phyloP scores from a whole-genome alignment of 2,113 vertebrate species.

The Oncorhynchus nerka region DNA sequence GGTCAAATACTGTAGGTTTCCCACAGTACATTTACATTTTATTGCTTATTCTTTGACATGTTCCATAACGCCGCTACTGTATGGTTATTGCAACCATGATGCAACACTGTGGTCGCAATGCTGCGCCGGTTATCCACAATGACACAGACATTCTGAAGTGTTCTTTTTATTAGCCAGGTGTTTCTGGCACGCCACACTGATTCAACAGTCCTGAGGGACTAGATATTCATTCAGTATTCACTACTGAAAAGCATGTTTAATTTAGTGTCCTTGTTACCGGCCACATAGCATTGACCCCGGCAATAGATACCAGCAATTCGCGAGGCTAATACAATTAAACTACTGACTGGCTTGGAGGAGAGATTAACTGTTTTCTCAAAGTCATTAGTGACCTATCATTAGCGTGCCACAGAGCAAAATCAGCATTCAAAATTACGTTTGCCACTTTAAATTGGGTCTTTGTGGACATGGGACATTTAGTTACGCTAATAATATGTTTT shows the following conservation, averaged over 20 bases:
- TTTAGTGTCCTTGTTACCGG: slow-evolving; percentile 10
- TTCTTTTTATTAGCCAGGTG: neutral
- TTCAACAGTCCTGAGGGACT: neutral
- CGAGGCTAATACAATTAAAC: slow-evolving; percentile 48
- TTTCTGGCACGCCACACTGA: neutral
- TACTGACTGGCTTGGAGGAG: slow-evolving; percentile 11
- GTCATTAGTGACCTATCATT: slow-evolving; percentile 53
- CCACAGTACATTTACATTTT: neutral
- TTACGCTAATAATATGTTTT: slow-evolving; percentile 67
- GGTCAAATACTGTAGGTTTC: neutral
- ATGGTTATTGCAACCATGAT: neutral
- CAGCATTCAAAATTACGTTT: slow-evolving; percentile 51
- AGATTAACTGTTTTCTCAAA: slow-evolving; percentile 35
- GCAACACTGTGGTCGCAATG: neutral
- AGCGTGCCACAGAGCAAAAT: slow-evolving; percentile 28
- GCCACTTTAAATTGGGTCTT: slow-evolving; percentile 56
- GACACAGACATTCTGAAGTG: neutral
- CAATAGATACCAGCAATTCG: slow-evolving; percentile 25
- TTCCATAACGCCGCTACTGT: no score
- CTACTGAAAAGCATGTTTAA: slow-evolving; percentile 14
- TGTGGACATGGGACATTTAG: slow-evolving; percentile 52
- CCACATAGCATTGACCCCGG: slow-evolving; percentile 24
- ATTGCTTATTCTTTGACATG: neutral
- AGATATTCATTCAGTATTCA: neutral
- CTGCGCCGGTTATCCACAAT: neutral